Evolutionary conservation across 2,888 invertebrate species (phyloP), one percentile per base, ranked within the genome.

Genomic region (Phaonia tiefii): DNA sequence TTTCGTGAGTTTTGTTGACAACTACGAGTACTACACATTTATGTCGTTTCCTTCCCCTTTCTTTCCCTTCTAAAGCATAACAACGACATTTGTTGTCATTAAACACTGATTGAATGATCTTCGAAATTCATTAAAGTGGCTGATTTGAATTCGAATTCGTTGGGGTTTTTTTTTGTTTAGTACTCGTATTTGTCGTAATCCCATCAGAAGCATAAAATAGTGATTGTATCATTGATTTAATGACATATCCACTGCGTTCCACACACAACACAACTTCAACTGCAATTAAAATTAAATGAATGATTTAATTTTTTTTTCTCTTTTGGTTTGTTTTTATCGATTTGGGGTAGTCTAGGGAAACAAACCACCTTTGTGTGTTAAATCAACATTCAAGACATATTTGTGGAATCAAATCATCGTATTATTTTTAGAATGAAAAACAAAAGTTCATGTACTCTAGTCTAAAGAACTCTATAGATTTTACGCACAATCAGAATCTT

Each of bases 391-490:
- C 10, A 11, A 39, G 37, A 60, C 17, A 60, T 60, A 39, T 60
- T 60, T 60, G 60, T 60, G 37, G 37, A 20, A 31, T 60, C 31
- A 60, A 60, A 39, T 60, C 60, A 60, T 60, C 60, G 17, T 11
- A 39, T 39, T 60, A 60, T 60, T 60, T 60, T 60, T 60, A 60
- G 60, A 39, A 60, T n/a, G n/a, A n/a, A n/a, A n/a, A n/a, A n/a
- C n/a, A n/a, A n/a, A n/a, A n/a, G 31, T 31, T 31, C 8, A 31
- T 31, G 31, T 31, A 31, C 3, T 31, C 15, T 10, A 17, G 20
- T 49, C 22, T 10, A 17, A 8, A 25, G 1, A 56, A 31, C 1
- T 54, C 22, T 54, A 8, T 25, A 54, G 54, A 11, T 13, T 31
- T 75, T 37, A 31, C 17, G 17, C 60, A 3, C 46, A 13, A 13